Evolutionary conservation across 2,113 vertebrate genomes (phyloP).

Genomic region (Dunckerocampus dactyliophorus): DNA sequence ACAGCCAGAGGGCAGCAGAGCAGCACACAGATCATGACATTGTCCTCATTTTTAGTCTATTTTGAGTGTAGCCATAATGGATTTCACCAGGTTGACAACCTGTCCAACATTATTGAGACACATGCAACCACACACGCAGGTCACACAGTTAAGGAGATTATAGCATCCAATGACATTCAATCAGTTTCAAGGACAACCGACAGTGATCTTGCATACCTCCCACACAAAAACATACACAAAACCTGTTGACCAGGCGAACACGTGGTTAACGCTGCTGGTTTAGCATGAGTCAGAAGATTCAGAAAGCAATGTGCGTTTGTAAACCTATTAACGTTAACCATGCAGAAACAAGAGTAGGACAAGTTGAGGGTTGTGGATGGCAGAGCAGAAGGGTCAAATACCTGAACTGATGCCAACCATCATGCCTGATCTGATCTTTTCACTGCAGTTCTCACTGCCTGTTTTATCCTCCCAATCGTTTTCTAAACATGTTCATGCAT

Average conservation of each 20-base stretch:
- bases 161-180: slow-evolving; percentile 37
- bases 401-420: no score
- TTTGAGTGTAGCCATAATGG: slow-evolving; percentile 55
- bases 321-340: no score
- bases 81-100: slow-evolving; percentile 38
- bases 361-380: no score
- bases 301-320: no score
- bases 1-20: no score
- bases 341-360: no score
- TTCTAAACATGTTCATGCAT: slow-evolving; percentile 33
- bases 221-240: no score
- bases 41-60: slow-evolving; percentile 32
- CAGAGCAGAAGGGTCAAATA: neutral
- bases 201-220: slow-evolving; percentile 19
- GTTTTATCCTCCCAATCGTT: slow-evolving; percentile 9
- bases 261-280: no score
- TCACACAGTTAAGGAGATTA: slow-evolving; percentile 68
- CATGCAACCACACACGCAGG: slow-evolving; percentile 9
- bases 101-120: no score
- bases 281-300: no score
- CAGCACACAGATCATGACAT: no score
- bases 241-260: neutral
- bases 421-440: slow-evolving; percentile 10
- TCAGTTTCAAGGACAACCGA: slow-evolving; percentile 49
- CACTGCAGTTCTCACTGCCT: neutral